Evolutionary conservation across 2,113 vertebrate genomes (phyloP).

Genomic region (Aythya baeri): DNA sequence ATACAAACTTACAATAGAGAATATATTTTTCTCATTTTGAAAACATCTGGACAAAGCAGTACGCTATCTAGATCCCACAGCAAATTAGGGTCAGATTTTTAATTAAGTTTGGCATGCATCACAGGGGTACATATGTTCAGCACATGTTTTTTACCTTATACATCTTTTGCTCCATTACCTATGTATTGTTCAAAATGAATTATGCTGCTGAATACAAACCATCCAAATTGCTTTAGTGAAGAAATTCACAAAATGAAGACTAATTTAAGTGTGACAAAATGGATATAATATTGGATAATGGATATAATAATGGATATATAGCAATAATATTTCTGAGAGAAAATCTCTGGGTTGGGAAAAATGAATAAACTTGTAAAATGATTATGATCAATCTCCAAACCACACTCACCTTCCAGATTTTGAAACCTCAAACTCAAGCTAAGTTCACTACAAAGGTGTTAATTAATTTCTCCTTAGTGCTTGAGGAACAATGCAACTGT

Average conservation of each 20-base stretch:
- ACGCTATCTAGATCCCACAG: slow-evolving; percentile 25
- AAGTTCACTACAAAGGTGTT: neutral
- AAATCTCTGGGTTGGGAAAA: neutral
- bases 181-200: slow-evolving; percentile 27
- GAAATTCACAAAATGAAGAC: neutral
- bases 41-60: slow-evolving; percentile 48
- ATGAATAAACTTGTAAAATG: neutral
- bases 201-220: slow-evolving; percentile 21
- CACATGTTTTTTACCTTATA: slow-evolving; percentile 65
- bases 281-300: no score
- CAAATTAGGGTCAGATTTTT: slow-evolving; percentile 63
- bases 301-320: no score
- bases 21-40: slow-evolving; percentile 40
- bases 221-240: neutral
- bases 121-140: slow-evolving; percentile 65
- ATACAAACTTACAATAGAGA: neutral
- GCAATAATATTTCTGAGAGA: neutral
- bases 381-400: neutral
- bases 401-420: neutral
- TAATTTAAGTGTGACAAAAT: neutral
- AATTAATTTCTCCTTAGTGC: neutral
- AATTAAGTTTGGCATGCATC: slow-evolving; percentile 61
- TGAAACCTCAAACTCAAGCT: neutral
- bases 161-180: slow-evolving; percentile 51
- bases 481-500: neutral